A percentile compares a stretch with the other conserved stretches of the same genome.
Conservation (phyloP, 2,797 vertebrate species). For the Eulemur albifrons region DNA sequence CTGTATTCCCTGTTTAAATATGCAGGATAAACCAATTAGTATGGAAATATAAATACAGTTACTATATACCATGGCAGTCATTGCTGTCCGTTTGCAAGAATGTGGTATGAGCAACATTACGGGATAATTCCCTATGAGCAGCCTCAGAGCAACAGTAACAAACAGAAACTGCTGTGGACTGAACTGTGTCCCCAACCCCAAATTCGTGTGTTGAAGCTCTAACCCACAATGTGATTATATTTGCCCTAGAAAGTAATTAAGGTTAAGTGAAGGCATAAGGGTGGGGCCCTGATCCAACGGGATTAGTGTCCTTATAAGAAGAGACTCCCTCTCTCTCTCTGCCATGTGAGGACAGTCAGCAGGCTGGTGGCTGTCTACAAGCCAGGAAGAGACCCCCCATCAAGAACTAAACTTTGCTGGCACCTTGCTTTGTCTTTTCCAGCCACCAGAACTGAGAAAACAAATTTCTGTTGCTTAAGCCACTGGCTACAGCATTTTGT, state of each 20-base stretch:
- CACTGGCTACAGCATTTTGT: neutral
- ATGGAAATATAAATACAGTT: neutral
- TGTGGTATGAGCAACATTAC: neutral
- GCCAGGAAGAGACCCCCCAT: neutral
- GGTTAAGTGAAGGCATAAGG: neutral
- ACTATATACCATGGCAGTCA: neutral
- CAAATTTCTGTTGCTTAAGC: neutral
- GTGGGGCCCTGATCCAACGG: neutral
- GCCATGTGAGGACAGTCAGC: neutral
- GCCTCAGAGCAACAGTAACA: neutral
- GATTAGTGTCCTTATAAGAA: neutral
- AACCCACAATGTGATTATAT: neutral
- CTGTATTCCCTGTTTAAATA: neutral
- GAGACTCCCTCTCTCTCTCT: neutral
- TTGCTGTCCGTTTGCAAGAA: no score
- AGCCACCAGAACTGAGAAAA: neutral
- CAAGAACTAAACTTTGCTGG: neutral
- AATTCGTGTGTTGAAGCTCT: neutral
- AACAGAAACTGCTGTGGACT: neutral
- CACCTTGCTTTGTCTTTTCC: neutral
- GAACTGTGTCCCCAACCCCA: no score
- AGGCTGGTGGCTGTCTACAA: neutral
- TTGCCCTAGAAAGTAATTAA: neutral
- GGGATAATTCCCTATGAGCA: neutral
- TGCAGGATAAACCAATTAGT: neutral